Evolutionary conservation across 1,140 invertebrate genomes (phyloP).

Genomic region (Liolophura sinensis): DNA sequence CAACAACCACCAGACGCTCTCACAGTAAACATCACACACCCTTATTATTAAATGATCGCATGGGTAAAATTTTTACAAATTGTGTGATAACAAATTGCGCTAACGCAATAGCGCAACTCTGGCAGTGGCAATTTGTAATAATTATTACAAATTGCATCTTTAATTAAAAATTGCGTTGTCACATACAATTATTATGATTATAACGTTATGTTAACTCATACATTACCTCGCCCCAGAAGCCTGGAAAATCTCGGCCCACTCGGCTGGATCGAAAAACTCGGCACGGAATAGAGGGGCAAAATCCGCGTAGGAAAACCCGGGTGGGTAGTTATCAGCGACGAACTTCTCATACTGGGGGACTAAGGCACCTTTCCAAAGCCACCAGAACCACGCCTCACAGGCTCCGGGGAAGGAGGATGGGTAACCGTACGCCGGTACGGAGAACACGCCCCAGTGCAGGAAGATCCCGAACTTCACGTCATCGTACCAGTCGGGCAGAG

Average conservation of each 20-base stretch:
- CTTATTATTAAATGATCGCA: too few species aligned
- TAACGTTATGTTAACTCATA: too few species aligned
- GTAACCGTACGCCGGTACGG: slow-evolving; percentile 48
- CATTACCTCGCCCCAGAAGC: slow-evolving; percentile 50
- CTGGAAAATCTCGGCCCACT: slow-evolving; percentile 49
- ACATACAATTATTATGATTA: too few species aligned
- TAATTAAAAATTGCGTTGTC: too few species aligned
- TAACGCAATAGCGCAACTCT: too few species aligned
- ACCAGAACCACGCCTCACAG: slow-evolving; percentile 54
- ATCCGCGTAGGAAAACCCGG: slow-evolving; percentile 52
- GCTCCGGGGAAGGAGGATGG: not conserved
- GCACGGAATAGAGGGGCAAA: slow-evolving; percentile 50
- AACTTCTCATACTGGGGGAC: slow-evolving; percentile 26
- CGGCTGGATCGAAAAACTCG: slow-evolving; percentile 43
- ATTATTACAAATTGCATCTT: too few species aligned
- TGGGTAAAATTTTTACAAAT: too few species aligned
- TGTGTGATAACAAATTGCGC: too few species aligned
- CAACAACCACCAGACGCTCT: too few species aligned
- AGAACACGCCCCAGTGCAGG: slow-evolving; percentile 60
- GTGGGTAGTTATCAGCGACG: slow-evolving; percentile 47
- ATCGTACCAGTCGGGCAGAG: slow-evolving; percentile 58
- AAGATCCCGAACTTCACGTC: slow-evolving; percentile 60
- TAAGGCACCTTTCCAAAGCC: slow-evolving; percentile 37
- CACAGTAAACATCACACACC: too few species aligned
- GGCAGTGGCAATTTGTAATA: too few species aligned